Base-by-base conservation (phyloP, 2,888 invertebrate genomes). In the Cephalotes varians region DNA sequence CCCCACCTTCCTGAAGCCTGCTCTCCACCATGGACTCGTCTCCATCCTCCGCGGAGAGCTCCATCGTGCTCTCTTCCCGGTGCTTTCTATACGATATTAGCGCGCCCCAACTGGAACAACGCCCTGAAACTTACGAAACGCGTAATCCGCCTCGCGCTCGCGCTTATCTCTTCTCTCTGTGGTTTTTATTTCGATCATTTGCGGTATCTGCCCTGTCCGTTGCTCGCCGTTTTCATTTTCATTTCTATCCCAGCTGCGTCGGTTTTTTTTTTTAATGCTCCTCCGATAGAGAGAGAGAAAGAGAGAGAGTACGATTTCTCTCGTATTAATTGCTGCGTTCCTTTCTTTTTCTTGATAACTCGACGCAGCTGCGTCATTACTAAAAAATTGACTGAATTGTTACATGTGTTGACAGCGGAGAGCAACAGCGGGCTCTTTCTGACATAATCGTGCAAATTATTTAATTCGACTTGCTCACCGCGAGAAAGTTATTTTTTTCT, bases 361-460 rank as follows among this genome's bases (percentile, higher is more conserved):
- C 31, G 25, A n/a, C 18, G 9, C 28, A 40, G 12, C 40, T 47
- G 31, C 15, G 34, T 76, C 54, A 40, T 64, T 65, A 21, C 40
- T 7, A 54, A 77, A 67, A 77, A 37, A 77, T 56, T 72, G 25
- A 56, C 71, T 84, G 77, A 81, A 85, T 82, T 18, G 18, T 2
- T 21, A 64, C 81, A 82, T 64, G 80, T 62, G 65, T 83, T 86
- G 71, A 67, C 73, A 81, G 74, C 47, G 60, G 44, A 34, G 51
- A 74, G 12, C 21, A 18, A 9, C 12, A 12, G 7, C 15, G 51
- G 21, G 21, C 40, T 37, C 60, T 77, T 81, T 79, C 87, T 92
- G 91, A 93, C 88, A 91, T 93, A 92, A 93, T 87, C 85, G 79
- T 64, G 85, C 87, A 88, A 93, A 93, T 93, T 91, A n/a, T n/a